A percentile compares a stretch with the other conserved stretches of the same genome.
These are phyloP conservation scores for mouse (Mus musculus) DNA, from an alignment of 2,113 vertebrate genomes.

Conservation along the genomic window GRCm39 chr14:77666501-77667000, in stretches of 20 bases:
- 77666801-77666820: background rate
- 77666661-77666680: background rate
- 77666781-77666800: background rate
- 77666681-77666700: background rate
- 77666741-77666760: background rate
- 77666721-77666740: background rate
- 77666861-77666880: background rate
- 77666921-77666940: background rate
- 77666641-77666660: background rate
- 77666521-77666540: background rate
- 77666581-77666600: background rate
- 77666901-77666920: background rate
- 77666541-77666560: background rate
- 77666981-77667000: background rate
- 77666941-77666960: background rate
- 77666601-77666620: background rate
- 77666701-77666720: background rate
- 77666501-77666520: background rate
- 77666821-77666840: background rate
- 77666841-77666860: background rate
- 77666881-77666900: background rate
- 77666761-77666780: background rate
- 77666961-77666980: background rate
- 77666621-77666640: background rate
- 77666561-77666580: background rate